A percentile compares a stretch with the other conserved stretches of the same genome.
Conservation (phyloP, 2,888 invertebrate genomes). For the Pterobdella sp. region DNA sequence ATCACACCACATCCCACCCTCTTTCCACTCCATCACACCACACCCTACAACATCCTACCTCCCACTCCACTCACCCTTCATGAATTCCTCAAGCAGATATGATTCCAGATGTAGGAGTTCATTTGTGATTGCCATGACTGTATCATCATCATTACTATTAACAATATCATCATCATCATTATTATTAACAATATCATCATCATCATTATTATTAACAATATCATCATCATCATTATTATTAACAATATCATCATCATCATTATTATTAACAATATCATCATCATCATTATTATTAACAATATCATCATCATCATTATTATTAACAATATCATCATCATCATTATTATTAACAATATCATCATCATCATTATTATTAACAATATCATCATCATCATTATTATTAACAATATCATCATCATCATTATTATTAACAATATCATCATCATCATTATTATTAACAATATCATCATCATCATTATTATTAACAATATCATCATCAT, state of each 20-base stretch:
- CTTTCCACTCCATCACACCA: too few species aligned
- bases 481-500: not conserved
- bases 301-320: conserved; percentile 12
- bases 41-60: too few species aligned
- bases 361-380: not conserved
- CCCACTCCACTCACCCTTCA: conserved; percentile 68
- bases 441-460: conserved; percentile 14
- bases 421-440: not conserved
- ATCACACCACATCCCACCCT: too few species aligned
- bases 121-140: conserved; percentile 97
- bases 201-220: not conserved
- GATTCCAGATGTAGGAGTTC: conserved; percentile 89
- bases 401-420: not conserved
- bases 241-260: not conserved
- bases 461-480: conserved; percentile 4
- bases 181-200: not conserved
- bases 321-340: not conserved
- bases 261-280: not conserved
- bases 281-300: too few species aligned
- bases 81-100: conserved; percentile 88
- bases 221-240: not conserved
- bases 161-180: not conserved
- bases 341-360: not conserved
- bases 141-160: not conserved
- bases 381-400: not conserved